Base-by-base conservation (phyloP, 2,797 vertebrate genomes). In the Arremon brunneinucha region DNA sequence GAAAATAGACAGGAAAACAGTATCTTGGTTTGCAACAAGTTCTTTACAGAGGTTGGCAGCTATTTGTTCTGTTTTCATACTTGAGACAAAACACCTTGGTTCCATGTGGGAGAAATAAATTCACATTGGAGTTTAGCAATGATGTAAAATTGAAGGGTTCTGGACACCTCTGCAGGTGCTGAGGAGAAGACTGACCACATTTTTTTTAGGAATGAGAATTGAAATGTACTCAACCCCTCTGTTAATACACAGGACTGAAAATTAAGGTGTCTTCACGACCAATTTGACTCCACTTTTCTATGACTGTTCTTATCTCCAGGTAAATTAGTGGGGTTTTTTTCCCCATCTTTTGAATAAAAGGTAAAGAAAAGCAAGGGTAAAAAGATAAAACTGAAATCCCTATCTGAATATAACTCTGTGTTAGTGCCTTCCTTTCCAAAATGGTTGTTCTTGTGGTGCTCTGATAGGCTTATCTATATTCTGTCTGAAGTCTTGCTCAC, bases 251-350 rank as follows among this genome's bases (percentile, higher is more conserved):
- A 32, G 27, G 41, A 52, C 27, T 78, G 43, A 46, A 56, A 80
- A 70, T 32, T 7, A 57, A 17, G 4, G 6, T 78, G 57, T 71
- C 28, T 77, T 49, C 32, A 56, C 23, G 43, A 76, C 13, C 24
- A 17, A 1, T 47, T 41, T 49, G 22, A 43, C 24, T 9, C 9
- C 30, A 12, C n/a, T 68, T 86, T 47, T 47, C 37, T 77, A 1
- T 22, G 30, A 50, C 27, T 68, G 1, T 35, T 75, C 18, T 91
- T 19, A 12, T 13, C 3, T 8, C 2, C 14, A 41, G 15, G 21
- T 34, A 56, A 43, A 75, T 46, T 12, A 47, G 21, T 35, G 6
- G 6, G 1, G 1, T 0, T 11, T 35, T 44, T 53, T 22, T 2
- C 11, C 32, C 6, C 4, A 22, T 28, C 12, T 43, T 91, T 75